Evolutionary conservation across 2,113 vertebrate species (phyloP), one percentile per base, ranked within the genome.

Genomic region (Chamaetylas fuelleborni): DNA sequence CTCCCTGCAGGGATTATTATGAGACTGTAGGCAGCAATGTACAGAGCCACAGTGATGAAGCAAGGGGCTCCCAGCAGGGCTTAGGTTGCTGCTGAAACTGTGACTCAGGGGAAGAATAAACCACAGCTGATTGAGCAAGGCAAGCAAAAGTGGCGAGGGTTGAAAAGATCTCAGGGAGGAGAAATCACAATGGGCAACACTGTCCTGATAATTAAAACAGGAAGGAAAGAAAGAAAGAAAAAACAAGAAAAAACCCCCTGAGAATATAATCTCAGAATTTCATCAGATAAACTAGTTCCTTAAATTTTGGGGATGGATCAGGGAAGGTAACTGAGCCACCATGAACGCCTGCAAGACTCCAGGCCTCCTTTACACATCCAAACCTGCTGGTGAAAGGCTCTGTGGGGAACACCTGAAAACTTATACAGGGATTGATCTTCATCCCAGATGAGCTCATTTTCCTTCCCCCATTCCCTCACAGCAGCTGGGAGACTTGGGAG

Each of bases 11-110:
- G 81, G 85, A 50, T 74, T 54, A 24, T 38, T 11, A 20, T 17
- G 43, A 90, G 42, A 22, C 81, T 70, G 19, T 48, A 40, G 45
- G n/a, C 74, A 88, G 45, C 33, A 18, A 31, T 2, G 5, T 29
- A 42, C 2, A 1, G 53, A 76, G 53, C 22, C 25, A 56, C n/a
- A 25, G 36, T 0, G 0, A 40, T 3, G 3, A 67, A 3, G 60
- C 54, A 24, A 64, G 54, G 11, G 17, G 3, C 3, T 64, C 53
- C 20, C 64, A 38, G 62, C 1, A 4, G 43, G 42, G 7, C 33
- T 79, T 19, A 14, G 8, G 77, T 24, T 53, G 43, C 43, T 86
- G 81, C 33, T 69, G 78, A 34, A 76, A 60, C 58, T 60, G 64
- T 43, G 45, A 24, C 64, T 48, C 16, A 16, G 18, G 6, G 15